phyloP scores from a whole-genome alignment of 2,888 invertebrate species.

The Papilio elwesi region DNA sequence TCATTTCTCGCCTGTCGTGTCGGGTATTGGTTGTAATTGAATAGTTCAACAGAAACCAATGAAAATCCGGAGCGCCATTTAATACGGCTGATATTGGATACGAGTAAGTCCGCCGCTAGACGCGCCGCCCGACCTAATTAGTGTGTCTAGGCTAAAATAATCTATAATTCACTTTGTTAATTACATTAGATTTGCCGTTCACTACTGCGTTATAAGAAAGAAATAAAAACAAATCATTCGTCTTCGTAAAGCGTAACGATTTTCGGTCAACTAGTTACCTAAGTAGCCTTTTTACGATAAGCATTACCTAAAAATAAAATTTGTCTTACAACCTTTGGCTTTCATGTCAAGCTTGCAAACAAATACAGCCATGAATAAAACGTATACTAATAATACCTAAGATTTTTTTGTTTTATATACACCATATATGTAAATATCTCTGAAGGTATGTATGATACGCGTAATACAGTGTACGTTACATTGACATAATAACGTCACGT shows the following conservation, averaged over 20 bases:
- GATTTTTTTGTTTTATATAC: no score
- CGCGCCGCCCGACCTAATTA: conserved; percentile 31
- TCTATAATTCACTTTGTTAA: conserved; percentile 16
- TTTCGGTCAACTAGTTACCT: no score
- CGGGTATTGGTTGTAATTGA: neutral
- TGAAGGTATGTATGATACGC: no score
- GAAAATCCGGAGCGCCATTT: conserved; percentile 30
- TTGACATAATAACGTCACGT: neutral
- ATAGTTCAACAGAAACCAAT: conserved; percentile 18
- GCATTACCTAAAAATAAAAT: no score
- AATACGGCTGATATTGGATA: conserved; percentile 32
- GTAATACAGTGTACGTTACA: neutral
- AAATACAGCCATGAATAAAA: no score
- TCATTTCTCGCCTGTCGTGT: neutral
- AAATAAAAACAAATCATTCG: no score
- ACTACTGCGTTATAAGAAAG: neutral
- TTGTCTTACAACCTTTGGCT: no score
- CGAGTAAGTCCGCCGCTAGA: conserved; percentile 19
- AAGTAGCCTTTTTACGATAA: no score
- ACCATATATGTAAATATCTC: no score
- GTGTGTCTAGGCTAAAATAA: conserved; percentile 14
- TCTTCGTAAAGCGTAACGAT: no score
- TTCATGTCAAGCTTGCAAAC: no score
- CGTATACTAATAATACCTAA: no score
- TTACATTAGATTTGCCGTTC: conserved; percentile 23